phyloP scores from a whole-genome alignment of 2,113 vertebrate species.

The Ochotona curzoniae region DNA sequence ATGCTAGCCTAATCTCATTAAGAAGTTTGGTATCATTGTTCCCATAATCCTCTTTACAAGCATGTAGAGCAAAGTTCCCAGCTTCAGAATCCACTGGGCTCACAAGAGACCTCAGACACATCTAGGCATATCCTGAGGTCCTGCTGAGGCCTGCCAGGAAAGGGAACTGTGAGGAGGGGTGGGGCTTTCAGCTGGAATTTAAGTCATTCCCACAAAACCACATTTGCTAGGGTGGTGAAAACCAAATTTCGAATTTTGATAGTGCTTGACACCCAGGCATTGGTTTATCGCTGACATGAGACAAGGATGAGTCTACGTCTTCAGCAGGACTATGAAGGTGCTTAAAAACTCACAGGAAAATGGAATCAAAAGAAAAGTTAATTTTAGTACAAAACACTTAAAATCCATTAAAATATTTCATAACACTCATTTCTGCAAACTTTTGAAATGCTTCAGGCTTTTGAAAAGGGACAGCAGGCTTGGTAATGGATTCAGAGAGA shows the following conservation, averaged over 20 bases:
- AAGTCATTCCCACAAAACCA: neutral
- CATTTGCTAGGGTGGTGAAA: neutral
- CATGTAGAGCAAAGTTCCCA: neutral
- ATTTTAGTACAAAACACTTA: too few relatives aligned
- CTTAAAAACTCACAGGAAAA: neutral
- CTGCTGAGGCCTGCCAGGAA: neutral
- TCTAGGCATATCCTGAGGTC: neutral
- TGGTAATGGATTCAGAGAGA: neutral
- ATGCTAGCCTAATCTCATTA: neutral
- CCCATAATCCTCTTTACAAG: neutral
- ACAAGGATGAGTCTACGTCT: neutral
- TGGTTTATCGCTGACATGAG: neutral
- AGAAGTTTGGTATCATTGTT: neutral
- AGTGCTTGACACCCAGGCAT: neutral
- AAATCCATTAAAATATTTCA: too few relatives aligned
- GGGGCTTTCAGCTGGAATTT: neutral
- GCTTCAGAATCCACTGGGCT: neutral
- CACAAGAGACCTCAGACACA: neutral
- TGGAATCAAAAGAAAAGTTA: too few relatives aligned
- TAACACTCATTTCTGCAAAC: too few relatives aligned
- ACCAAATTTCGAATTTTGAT: neutral
- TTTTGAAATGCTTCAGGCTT: neutral
- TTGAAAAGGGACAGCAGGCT: neutral
- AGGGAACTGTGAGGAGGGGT: neutral
- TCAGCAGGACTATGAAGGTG: neutral